A percentile compares a stretch with the other conserved stretches of the same genome.
Evolutionary conservation across 1,140 invertebrate genomes (phyloP).

Genomic region (Proales similis): DNA sequence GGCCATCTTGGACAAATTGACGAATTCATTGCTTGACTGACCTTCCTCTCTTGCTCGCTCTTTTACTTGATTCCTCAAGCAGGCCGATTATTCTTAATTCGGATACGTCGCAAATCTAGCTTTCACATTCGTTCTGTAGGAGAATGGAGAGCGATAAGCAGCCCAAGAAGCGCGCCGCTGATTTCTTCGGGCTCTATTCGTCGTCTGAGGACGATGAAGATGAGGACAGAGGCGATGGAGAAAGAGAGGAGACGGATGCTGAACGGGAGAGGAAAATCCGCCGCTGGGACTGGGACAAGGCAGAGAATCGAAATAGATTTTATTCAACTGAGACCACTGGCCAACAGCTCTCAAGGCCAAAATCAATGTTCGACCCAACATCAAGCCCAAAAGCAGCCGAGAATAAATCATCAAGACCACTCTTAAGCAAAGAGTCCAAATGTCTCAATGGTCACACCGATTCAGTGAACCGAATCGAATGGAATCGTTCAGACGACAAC

Average conservation of each 20-base stretch:
- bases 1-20: slow-evolving; percentile 16
- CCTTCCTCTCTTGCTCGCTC: too few species aligned
- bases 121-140: too few species aligned
- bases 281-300: slow-evolving; percentile 24
- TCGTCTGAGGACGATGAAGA: slow-evolving; percentile 13
- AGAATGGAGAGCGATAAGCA: too few species aligned
- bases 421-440: not conserved
- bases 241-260: not conserved
- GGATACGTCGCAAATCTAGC: too few species aligned
- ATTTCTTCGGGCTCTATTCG: slow-evolving; percentile 26
- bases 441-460: slow-evolving; percentile 8
- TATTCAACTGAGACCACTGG: slow-evolving; percentile 22
- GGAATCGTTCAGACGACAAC: slow-evolving; percentile 4
- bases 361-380: not conserved
- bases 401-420: not conserved
- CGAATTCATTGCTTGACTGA: too few species aligned
- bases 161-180: not conserved
- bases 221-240: too few species aligned
- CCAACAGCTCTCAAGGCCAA: not conserved
- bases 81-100: too few species aligned
- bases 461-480: not conserved
- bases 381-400: not conserved
- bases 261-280: not conserved
- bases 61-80: too few species aligned
- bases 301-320: slow-evolving; percentile 15